Evolutionary conservation across 2,113 vertebrate species (phyloP).

Genomic region (Cyphomyrus plagiostoma): DNA sequence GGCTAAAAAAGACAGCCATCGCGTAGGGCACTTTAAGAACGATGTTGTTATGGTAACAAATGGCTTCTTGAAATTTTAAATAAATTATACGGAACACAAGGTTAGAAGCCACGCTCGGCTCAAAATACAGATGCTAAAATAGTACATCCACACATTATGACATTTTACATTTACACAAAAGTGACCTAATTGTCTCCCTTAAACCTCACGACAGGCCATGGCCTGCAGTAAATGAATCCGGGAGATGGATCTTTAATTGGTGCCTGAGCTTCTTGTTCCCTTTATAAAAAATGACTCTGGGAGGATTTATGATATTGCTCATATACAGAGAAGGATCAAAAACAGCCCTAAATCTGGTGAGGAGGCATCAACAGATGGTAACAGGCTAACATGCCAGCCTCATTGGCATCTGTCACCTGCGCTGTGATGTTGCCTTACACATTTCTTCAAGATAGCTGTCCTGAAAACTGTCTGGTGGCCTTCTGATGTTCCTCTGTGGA

Average conservation of each 20-base stretch:
- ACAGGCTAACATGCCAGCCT: neutral
- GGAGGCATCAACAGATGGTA: neutral
- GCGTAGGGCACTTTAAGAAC: neutral
- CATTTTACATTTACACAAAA: conserved; percentile 8
- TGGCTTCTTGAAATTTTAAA: conserved; percentile 4
- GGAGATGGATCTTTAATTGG: neutral
- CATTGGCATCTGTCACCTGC: neutral
- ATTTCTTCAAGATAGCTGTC: neutral
- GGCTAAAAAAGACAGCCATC: neutral
- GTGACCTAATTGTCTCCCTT: neutral
- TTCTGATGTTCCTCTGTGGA: neutral
- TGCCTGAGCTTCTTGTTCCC: neutral
- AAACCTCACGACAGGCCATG: neutral
- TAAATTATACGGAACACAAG: neutral
- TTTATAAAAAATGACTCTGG: neutral
- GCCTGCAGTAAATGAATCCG: neutral
- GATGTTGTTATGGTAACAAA: conserved; percentile 23
- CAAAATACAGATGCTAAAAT: conserved; percentile 7
- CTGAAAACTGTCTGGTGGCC: neutral
- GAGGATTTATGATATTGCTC: neutral
- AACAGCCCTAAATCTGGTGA: neutral
- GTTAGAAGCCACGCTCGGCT: neutral
- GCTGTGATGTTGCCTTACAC: neutral
- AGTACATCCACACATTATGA: conserved; percentile 6
- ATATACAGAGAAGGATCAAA: neutral